These are phyloP conservation scores for Acomys russatus DNA, from an alignment of 2,797 vertebrate genomes.

Conservation along the genomic window DNA sequence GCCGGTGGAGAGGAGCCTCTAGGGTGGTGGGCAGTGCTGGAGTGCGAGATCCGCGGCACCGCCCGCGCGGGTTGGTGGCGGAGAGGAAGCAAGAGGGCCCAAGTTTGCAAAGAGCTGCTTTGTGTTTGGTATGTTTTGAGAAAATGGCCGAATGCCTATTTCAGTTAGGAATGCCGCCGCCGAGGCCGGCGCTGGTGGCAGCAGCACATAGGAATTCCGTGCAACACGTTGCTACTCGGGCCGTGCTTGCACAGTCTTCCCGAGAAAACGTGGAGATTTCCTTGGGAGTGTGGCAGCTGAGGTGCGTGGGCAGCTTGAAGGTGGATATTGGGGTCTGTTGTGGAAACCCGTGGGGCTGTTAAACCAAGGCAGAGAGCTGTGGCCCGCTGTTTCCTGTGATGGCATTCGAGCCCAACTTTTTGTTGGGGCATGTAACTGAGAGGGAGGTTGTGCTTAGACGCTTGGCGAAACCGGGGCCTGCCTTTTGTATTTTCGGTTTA, in stretches of 20 bases:
- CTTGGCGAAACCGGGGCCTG: not conserved
- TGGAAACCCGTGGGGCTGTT: not conserved
- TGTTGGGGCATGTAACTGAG: slow-evolving; percentile 22
- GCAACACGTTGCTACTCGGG: slow-evolving; percentile 17
- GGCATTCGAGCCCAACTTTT: slow-evolving; percentile 75
- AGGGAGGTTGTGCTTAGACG: not conserved
- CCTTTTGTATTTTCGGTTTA: not conserved
- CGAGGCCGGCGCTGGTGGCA: slow-evolving; percentile 72
- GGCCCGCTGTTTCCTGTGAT: slow-evolving; percentile 70
- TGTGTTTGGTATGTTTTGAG: slow-evolving; percentile 89
- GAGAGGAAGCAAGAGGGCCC: slow-evolving; percentile 80
- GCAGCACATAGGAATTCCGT: slow-evolving; percentile 76
- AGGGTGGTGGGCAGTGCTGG: slow-evolving; percentile 51
- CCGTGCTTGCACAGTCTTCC: not conserved
- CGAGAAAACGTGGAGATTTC: not conserved
- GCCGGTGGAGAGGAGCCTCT: not conserved
- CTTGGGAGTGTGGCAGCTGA: not conserved
- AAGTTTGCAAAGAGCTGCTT: slow-evolving; percentile 86
- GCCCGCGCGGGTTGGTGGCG: not conserved
- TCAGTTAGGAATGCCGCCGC: slow-evolving; percentile 80
- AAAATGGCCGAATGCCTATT: slow-evolving; percentile 94
- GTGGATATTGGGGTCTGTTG: not conserved
- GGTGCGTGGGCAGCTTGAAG: not conserved
- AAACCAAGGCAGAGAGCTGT: not conserved
- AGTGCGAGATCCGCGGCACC: slow-evolving; percentile 4